phyloP scores from a whole-genome alignment of 1,140 invertebrate species.

The Lordiphosa stackelbergi region DNA sequence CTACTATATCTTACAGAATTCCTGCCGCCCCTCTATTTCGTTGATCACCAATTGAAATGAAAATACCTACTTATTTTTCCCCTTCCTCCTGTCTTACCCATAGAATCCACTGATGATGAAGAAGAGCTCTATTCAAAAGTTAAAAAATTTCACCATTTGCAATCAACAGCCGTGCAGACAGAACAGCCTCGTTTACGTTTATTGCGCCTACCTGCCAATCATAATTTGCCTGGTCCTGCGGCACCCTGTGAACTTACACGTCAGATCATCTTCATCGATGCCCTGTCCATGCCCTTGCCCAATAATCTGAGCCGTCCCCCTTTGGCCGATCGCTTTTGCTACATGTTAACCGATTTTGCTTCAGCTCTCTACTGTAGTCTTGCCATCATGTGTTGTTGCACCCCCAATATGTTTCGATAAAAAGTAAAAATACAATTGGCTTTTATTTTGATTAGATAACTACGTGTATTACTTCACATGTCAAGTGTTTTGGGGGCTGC shows the following conservation, averaged over 20 bases:
- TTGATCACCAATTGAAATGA: too few relatives aligned
- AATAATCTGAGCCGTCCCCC: conserved; percentile 25
- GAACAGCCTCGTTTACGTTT: conserved; percentile 40
- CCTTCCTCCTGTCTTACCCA: not conserved
- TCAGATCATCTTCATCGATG: conserved; percentile 52
- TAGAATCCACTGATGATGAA: conserved; percentile 61
- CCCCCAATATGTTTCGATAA: conserved; percentile 65
- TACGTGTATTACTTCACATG: conserved; percentile 2
- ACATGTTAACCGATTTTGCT: conserved; percentile 63
- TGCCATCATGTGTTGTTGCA: conserved; percentile 69
- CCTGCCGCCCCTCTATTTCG: too few relatives aligned
- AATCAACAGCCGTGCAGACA: conserved; percentile 35
- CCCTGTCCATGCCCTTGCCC: conserved; percentile 25
- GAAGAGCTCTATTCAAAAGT: conserved; percentile 23
- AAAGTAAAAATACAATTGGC: conserved; percentile 5
- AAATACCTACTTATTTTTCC: not conserved
- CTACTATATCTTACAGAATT: too few relatives aligned
- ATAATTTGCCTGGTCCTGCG: not conserved
- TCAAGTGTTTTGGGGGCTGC: not conserved
- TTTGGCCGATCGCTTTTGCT: conserved; percentile 57
- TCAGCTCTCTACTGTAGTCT: conserved; percentile 64
- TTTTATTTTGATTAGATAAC: not conserved
- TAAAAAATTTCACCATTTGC: not conserved
- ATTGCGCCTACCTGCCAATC: not conserved
- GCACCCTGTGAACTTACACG: conserved; percentile 47